Evolutionary conservation across 2,888 invertebrate genomes (phyloP), one percentile per base, ranked within the genome.

Genomic region (Caenorhabditis zanzibari): DNA sequence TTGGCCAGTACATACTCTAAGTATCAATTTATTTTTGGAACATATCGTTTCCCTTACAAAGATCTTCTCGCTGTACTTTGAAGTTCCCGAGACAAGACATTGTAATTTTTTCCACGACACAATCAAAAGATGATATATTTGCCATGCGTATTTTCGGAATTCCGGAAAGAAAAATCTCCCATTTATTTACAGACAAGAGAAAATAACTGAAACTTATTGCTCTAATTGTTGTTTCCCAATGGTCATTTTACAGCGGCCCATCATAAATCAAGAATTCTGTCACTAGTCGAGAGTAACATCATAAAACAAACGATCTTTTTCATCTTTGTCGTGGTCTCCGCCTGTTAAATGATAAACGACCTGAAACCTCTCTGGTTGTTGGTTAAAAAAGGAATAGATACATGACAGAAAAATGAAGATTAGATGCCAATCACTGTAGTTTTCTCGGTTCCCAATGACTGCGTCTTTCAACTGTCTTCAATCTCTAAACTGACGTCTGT

Each of bases 381-480:
- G 35, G n/a, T n/a, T 47, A 10, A 47, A 68, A 54, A 54, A 35
- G 24, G 44, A 28, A 24, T 28, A 9, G 26, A 54, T 54, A 68
- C 68, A 68, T 68, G 38, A 68, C 54, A 54, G 54, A 68, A 68
- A 54, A 35, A 22, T 9, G 35, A 49, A 54, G 35, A 68, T 54
- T 68, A 54, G 54, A 68, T 54, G 68, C 24, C 68, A 52, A 38
- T 68, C 68, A 68, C 35, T 54, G 49, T 38, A 63, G 49, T 49
- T 68, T 52, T 32, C 28, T 52, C 47, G 35, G 66, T 66, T 66
- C 66, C 44, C 28, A 32, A 32, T 68, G 3, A 44, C 68, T 68
- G 68, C 68, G 68, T 68, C 68, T 68, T 26, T 44, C 44, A 24
- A 44, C 10, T 63, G 63, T 44, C 63, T n/a, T 63, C 63, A 44